Percentiles rank a stretch among this genome's conserved stretches.
phyloP scores from a whole-genome alignment of 2,797 vertebrate species.

The Gymnopithys bicolor region DNA sequence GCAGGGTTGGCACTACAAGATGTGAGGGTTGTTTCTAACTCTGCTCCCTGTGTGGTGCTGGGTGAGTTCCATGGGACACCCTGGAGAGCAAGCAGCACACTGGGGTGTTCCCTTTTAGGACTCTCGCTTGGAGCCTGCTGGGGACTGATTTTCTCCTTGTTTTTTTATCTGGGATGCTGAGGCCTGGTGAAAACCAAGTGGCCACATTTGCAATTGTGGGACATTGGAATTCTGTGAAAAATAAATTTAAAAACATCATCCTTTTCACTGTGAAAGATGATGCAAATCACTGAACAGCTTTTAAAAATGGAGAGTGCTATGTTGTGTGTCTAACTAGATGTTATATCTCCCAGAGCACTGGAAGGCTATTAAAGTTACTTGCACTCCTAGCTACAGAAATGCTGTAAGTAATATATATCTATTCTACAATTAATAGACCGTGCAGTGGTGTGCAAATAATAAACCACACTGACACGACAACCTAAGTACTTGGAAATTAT shows the following conservation, averaged over 20 bases:
- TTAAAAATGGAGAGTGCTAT: background rate
- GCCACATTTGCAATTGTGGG: background rate
- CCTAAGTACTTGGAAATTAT: background rate
- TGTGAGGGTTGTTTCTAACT: background rate
- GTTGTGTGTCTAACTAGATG: background rate
- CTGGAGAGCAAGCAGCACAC: background rate
- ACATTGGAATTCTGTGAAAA: background rate
- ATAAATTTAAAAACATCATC: background rate
- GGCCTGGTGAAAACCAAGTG: background rate
- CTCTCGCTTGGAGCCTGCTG: background rate
- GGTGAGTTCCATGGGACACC: accelerated
- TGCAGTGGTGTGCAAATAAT: background rate
- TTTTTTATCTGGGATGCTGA: background rate
- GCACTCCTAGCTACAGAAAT: background rate
- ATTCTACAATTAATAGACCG: background rate
- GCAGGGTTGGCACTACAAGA: background rate
- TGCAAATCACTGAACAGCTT: background rate
- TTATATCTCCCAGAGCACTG: background rate
- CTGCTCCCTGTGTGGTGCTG: background rate
- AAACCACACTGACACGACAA: background rate
- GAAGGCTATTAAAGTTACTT: background rate
- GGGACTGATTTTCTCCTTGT: background rate
- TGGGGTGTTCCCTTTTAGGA: background rate
- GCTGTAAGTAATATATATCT: background rate
- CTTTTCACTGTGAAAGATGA: background rate